Evolutionary conservation across 2,113 vertebrate genomes (phyloP), one percentile per base, ranked within the genome.

Genomic region (Tragulus kanchil): DNA sequence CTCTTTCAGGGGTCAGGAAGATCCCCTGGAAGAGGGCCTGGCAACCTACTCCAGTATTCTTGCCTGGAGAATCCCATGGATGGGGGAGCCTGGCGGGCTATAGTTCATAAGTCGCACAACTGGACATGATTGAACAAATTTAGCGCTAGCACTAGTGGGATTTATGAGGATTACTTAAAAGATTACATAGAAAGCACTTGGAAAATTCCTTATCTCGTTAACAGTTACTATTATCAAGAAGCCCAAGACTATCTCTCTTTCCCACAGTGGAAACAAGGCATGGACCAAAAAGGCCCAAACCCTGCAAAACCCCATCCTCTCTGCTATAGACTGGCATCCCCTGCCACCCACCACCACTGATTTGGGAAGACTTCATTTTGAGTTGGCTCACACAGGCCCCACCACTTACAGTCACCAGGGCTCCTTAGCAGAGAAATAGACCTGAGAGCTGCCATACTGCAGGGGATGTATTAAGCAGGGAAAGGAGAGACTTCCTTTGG

Each of bases 401-500:
- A 3, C 7, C 2, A 7, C 2, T 25, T 64, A 78, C 0, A 79
- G 45, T 48, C 28, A 65, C 28, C n/a, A 25, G 5, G 14, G 54
- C 23, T 62, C 10, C 54, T 13, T 42, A 23, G 77, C 36, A 86
- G 79, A 50, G 87, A 89, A 75, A 54, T 0, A 45, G 62, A 62
- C 15, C 21, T 81, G 52, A 13, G 67, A 59, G 16, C 36, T 48
- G 65, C 69, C 36, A 67, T 1, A 81, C 36, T 36, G 19, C 11
- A 73, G 25, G 42, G 85, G 62, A 54, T 48, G 25, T 6, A 54
- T 79, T 78, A 90, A 82, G n/a, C 52, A 52, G 52, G 36, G 9
- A 96, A 96, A 81, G 62, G 52, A 71, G 54, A 96, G 58, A 48
- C 92, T 3, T 62, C 58, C 36, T 92, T 77, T 75, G n/a, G 36